Percentiles rank a stretch among this genome's conserved stretches.
These are phyloP conservation scores for Meiosimyza decipiens DNA, from an alignment of 2,888 invertebrate genomes.

Conservation along the genomic window DNA sequence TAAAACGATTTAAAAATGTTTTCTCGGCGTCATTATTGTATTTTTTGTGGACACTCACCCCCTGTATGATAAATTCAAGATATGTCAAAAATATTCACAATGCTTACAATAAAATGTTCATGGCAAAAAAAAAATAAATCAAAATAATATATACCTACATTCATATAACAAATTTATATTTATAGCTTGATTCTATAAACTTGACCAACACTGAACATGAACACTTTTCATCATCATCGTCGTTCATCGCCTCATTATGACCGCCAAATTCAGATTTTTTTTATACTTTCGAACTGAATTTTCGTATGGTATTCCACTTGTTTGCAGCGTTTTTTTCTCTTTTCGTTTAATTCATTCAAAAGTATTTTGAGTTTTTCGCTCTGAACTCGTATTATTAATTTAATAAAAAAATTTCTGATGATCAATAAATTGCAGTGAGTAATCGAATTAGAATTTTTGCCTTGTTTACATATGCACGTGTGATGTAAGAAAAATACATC, in stretches of 20 bases:
- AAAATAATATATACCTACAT: too few species aligned
- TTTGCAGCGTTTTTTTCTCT: conserved; percentile 13
- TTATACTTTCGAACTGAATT: neutral
- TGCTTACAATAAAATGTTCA: too few species aligned
- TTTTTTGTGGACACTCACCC: neutral
- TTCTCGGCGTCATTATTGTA: neutral
- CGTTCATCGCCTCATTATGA: conserved; percentile 5
- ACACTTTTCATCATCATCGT: too few species aligned
- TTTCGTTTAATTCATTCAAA: conserved; percentile 15
- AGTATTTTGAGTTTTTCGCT: neutral
- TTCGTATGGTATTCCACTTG: conserved; percentile 10
- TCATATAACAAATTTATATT: conserved; percentile 6
- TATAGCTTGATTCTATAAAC: conserved; percentile 25
- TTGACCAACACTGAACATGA: conserved; percentile 29
- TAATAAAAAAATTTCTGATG: conserved; percentile 1
- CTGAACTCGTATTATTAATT: neutral
- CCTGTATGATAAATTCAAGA: neutral
- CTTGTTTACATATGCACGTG: neutral
- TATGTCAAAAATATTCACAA: neutral
- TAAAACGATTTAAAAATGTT: too few species aligned
- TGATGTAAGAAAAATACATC: neutral
- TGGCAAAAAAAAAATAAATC: too few species aligned
- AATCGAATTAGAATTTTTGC: conserved; percentile 21
- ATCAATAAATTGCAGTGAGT: conserved; percentile 22
- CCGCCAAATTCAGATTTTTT: conserved; percentile 17